Percentiles rank a stretch among this genome's conserved stretches.
These are phyloP conservation scores for Notamacropus eugenii DNA, from an alignment of 2,797 vertebrate species.

Conservation along the genomic window DNA sequence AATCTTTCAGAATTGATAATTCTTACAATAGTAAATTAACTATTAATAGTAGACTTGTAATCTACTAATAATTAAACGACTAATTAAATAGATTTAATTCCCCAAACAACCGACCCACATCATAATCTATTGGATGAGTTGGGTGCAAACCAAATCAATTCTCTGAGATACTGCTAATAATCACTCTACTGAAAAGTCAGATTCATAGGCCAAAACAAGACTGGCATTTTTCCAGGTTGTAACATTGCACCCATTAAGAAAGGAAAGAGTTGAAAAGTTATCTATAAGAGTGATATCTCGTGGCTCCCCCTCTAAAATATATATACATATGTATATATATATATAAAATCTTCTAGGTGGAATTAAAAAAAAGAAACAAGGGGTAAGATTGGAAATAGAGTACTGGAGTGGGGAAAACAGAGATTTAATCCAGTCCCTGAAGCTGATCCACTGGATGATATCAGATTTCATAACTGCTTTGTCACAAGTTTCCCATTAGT, in stretches of 20 bases:
- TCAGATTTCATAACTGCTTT: background rate
- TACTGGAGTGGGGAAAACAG: background rate
- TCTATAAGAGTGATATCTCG: background rate
- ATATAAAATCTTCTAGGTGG: background rate
- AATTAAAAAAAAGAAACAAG: background rate
- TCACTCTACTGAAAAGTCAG: constrained; percentile 8
- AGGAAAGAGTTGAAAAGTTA: background rate
- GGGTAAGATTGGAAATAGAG: background rate
- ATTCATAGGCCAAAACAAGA: background rate
- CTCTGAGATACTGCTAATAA: background rate
- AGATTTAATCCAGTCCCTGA: background rate
- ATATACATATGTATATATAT: background rate
- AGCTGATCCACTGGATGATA: background rate
- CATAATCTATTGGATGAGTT: background rate
- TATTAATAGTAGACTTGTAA: too few relatives aligned
- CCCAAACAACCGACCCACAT: background rate
- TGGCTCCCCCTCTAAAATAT: background rate
- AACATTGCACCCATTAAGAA: background rate
- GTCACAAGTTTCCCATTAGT: background rate
- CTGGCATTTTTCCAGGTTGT: constrained; percentile 10
- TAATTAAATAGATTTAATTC: background rate
- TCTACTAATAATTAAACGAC: too few relatives aligned
- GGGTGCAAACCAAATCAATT: background rate
- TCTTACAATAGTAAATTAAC: too few relatives aligned
- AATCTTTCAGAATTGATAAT: too few relatives aligned